Evolutionary conservation across 2,888 invertebrate species (phyloP).

Genomic region (Melinaea menophilus): DNA sequence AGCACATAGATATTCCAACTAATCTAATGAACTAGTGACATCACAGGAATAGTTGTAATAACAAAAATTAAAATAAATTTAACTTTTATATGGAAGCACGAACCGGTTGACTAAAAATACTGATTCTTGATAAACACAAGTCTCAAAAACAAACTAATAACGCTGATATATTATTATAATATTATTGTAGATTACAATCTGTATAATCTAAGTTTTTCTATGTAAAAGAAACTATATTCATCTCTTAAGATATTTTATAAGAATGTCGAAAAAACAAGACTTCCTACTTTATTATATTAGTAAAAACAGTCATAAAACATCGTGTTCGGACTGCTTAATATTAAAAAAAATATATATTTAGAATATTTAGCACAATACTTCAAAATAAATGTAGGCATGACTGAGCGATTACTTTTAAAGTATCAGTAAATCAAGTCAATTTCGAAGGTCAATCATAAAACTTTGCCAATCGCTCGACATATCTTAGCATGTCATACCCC

Average conservation of each 20-base stretch:
- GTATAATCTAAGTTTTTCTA: neutral
- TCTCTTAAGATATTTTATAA: neutral
- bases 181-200: slow-evolving; percentile 3
- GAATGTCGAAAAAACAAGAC: slow-evolving; percentile 1
- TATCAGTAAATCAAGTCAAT: slow-evolving; percentile 28
- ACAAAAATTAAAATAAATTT: no score
- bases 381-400: slow-evolving; percentile 23
- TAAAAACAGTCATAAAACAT: neutral
- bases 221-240: neutral
- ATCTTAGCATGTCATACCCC: slow-evolving; percentile 61
- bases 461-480: slow-evolving; percentile 57
- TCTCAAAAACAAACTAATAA: neutral
- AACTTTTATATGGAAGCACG: no score
- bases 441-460: slow-evolving; percentile 55
- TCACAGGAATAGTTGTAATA: no score
- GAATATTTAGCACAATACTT: neutral
- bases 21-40: no score
- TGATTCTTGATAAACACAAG: neutral
- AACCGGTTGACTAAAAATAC: neutral
- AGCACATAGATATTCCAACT: no score
- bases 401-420: slow-evolving; percentile 15
- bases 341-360: neutral
- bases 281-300: neutral
- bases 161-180: neutral
- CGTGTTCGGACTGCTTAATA: neutral